Evolutionary conservation across 2,888 invertebrate species (phyloP).

Genomic region (Euphydryas editha): DNA sequence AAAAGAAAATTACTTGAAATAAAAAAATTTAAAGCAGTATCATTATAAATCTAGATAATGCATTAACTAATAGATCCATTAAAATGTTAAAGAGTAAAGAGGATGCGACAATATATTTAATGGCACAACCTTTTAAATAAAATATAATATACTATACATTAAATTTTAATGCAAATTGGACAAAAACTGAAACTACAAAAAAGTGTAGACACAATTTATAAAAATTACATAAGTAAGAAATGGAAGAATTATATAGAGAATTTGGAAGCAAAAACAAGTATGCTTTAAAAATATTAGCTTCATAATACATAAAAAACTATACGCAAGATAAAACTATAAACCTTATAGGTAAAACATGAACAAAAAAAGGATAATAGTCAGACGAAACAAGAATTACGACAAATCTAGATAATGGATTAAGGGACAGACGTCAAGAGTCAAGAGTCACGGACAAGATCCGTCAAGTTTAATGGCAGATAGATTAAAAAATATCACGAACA

Average conservation of each 20-base stretch:
- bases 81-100: not conserved
- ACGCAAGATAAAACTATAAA: too few relatives aligned
- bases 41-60: not conserved
- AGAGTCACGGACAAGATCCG: slow-evolving; percentile 4
- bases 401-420: slow-evolving; percentile 11
- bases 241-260: too few relatives aligned
- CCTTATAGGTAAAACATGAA: too few relatives aligned
- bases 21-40: not conserved
- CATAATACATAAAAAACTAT: too few relatives aligned
- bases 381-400: not conserved
- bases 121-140: not conserved
- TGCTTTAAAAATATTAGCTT: too few relatives aligned
- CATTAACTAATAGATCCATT: not conserved
- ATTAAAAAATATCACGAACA: slow-evolving; percentile 25
- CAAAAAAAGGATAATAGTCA: not conserved
- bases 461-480: slow-evolving; percentile 13
- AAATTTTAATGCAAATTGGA: not conserved
- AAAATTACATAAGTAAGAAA: too few relatives aligned
- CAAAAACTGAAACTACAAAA: too few relatives aligned
- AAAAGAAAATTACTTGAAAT: not conserved
- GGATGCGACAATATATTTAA: not conserved
- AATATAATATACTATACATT: not conserved
- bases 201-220: too few relatives aligned
- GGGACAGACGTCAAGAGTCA: slow-evolving; percentile 11
- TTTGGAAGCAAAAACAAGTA: too few relatives aligned